Evolutionary conservation across 2,113 vertebrate species (phyloP), one percentile per base, ranked within the genome.

Genomic region (Tachysurus vachellii): DNA sequence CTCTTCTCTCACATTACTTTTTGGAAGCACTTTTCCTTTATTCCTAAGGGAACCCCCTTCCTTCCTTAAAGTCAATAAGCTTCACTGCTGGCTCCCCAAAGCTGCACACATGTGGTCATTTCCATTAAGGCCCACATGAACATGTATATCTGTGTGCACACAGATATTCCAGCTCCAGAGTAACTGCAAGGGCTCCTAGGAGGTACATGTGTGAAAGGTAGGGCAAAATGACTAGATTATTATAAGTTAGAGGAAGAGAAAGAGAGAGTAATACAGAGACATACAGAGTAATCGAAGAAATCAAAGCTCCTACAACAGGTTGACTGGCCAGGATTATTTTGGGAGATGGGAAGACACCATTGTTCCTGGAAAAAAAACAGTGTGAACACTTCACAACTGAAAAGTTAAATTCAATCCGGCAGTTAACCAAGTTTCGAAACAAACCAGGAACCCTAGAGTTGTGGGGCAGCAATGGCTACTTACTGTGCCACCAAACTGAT

Each of bases 51-150:
- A 88, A 89, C 81, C 68, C 59, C 84, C 88, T 91, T 91, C 90
- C 91, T 91, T 86, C 84, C 90, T 88, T 86, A 89, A 76, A 87
- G 89, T 91, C 90, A 92, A 90, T 87, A 89, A 84, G 75, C 80
- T 75, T 83, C 81, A 86, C 85, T 64, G 42, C 59, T 87, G 47
- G 21, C 70, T 85, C 23, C 42, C 21, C 70, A 28, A 54, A 82
- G 42, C 66, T 85, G 21, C 77, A 56, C 64, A 88, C 73, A 31
- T 82, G 84, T 14, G 85, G 66, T 71, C 75, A 86, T 75, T 83
- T 82, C 75, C 75, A 80, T 70, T 61, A 56, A 83, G 81, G 62
- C 53, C 76, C 90, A 88, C 61, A 80, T 54, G 73, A 36, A 31
- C 61, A 61, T 31, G 36, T 26, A 83, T 14, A 71, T 36, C 36